Base-by-base conservation (phyloP, 1,140 invertebrate genomes). In the Zelostemma sp. region DNA sequence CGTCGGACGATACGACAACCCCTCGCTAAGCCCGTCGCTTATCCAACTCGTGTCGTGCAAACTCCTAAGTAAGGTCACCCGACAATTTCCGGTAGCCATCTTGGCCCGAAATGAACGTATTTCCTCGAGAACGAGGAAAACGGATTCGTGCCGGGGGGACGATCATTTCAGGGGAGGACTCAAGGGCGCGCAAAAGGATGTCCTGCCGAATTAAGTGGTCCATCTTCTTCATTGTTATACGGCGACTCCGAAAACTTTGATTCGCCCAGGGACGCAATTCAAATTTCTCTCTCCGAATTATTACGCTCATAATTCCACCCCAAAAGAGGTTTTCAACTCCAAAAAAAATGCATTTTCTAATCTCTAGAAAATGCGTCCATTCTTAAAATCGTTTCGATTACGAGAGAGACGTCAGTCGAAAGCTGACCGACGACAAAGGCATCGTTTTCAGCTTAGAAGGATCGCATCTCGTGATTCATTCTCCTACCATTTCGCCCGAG, bases 41-140 rank as follows among this genome's bases (percentile, higher is more conserved):
- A 67, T 63, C 54, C 65, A 41, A 46, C 60, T 25, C 21, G 54
- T 48, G 45, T 58, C 68, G 64, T 73, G 55, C 77, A 67, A 78
- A 78, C 74, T 81, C 72, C 79, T 80, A 81, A 82, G 77, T 82
- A 84, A 83, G 81, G 81, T 84, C 81, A 82, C 76, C 82, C 76
- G 77, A 81, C 80, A 84, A 84, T 84, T 85, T 85, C 81, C 81
- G 80, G 80, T 81, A 79, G 80, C 79, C 80, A 82, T 84, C 77
- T 84, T 81, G 74, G 59, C 66, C 65, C 41, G 31, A 53, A 66
- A 66, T 73, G 75, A 72, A 64, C 69, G 80, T 80, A 79, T 75
- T 79, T 73, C 43, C 73, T 72, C 56, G 51, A 61, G 63, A 60
- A 66, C 47, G 56, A 68, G 62, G 65, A 68, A 65, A 60, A 72